Evolutionary conservation across 2,797 vertebrate genomes (phyloP).

Genomic region (Semaprochilodus insignis): DNA sequence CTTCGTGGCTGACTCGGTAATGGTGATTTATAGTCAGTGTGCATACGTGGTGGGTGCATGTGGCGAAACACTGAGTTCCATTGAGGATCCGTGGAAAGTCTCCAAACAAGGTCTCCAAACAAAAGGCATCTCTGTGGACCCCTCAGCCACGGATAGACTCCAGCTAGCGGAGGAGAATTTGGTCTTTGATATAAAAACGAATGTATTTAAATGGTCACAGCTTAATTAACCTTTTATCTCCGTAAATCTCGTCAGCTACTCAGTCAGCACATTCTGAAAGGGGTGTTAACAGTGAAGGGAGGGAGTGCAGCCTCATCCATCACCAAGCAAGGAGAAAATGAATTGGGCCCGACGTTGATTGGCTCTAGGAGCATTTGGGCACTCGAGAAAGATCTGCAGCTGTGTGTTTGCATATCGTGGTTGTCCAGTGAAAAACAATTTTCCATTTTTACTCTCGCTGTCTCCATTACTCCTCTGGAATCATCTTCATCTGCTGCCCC

Average conservation of each 20-base stretch:
- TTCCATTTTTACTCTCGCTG: too few relatives aligned
- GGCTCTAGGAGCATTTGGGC: too few relatives aligned
- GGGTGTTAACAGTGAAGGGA: background rate
- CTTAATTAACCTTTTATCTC: background rate
- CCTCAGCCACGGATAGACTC: background rate
- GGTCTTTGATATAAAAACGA: background rate
- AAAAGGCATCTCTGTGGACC: background rate
- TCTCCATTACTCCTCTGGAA: constrained; percentile 6
- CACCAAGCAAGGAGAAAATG: too few relatives aligned
- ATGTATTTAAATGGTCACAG: background rate
- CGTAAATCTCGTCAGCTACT: too few relatives aligned
- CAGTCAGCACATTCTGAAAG: too few relatives aligned
- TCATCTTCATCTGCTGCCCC: constrained; percentile 21
- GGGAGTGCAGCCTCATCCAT: background rate
- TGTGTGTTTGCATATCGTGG: too few relatives aligned
- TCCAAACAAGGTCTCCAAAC: background rate
- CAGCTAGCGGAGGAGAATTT: background rate
- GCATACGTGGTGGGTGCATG: background rate
- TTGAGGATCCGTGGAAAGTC: background rate
- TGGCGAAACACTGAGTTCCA: background rate
- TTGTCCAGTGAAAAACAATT: too few relatives aligned
- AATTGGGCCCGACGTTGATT: too few relatives aligned
- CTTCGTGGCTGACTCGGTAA: background rate
- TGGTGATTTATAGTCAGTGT: constrained; percentile 22
- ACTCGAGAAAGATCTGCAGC: too few relatives aligned